Evolutionary conservation across 2,797 vertebrate genomes (phyloP), one percentile per base, ranked within the genome.

Genomic region (Danio choprae): DNA sequence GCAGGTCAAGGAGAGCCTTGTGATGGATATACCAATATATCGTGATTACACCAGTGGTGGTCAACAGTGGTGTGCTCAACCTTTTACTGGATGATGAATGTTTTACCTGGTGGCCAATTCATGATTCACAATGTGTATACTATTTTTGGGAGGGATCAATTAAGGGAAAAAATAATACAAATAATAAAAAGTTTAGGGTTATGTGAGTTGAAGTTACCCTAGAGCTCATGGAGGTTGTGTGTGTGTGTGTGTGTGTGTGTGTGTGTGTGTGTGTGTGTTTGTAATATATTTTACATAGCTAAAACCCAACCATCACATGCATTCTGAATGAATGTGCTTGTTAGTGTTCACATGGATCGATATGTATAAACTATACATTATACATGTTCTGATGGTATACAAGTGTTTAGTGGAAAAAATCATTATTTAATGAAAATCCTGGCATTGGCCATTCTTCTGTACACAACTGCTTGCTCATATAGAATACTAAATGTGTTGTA

Each of bases 21-120:
- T 86, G 87, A 87, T 87, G 82, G 86, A 88, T 88, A 86, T 86
- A 84, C 72, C 85, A 84, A 86, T 87, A 86, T 87, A 85, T 84
- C 81, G 80, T 81, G 86, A 83, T 84, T 86, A 86, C 84, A 78
- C 82, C 79, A 83, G 74, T 84, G 83, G 85, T 85, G 86, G 84
- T 85, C 81, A 84, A 68, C 84, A 77, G 73, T 81, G 77, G 77
- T 83, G 69, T 85, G 81, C 81, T 87, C 81, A 87, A 81, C 81
- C 80, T 84, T 85, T 84, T 81, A 84, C 81, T 83, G 74, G 40
- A 84, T 86, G 86, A 87, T 71, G 44, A 82, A 86, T 86, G 83
- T 83, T 82, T 78, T 80, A 86, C 80, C 85, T 84, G 71, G 64
- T 84, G 81, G 81, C 75, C 80, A 80, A 78, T 82, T 82, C 77